phyloP scores from a whole-genome alignment of 2,113 vertebrate species.

The Trematocara nigrifrons region DNA sequence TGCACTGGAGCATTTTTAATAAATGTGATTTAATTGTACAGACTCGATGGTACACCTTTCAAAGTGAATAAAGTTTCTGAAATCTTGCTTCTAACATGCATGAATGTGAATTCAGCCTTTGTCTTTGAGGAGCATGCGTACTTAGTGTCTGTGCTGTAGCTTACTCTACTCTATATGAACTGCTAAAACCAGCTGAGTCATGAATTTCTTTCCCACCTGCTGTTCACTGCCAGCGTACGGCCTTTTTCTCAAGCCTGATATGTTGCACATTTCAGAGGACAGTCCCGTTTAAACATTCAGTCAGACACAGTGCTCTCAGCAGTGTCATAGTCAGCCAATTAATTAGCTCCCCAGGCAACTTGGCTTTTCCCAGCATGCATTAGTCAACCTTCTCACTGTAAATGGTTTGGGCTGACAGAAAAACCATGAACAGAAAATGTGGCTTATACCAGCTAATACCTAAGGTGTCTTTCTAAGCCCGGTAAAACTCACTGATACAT shows the following conservation, averaged over 20 bases:
- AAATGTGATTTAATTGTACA: background rate
- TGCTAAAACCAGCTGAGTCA: slow-evolving; percentile 11
- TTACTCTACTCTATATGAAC: background rate
- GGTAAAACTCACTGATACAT: background rate
- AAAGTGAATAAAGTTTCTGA: background rate
- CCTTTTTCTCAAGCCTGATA: background rate
- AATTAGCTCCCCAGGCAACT: slow-evolving; percentile 52
- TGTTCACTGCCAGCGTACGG: background rate
- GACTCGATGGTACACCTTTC: background rate
- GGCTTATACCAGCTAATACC: background rate
- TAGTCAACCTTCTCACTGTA: slow-evolving; percentile 37
- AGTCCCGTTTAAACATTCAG: slow-evolving; percentile 11
- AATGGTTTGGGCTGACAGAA: slow-evolving; percentile 46
- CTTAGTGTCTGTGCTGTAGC: background rate
- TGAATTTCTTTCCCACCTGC: slow-evolving; percentile 33
- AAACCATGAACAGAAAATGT: slow-evolving; percentile 8
- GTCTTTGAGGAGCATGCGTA: background rate
- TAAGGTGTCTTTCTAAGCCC: background rate
- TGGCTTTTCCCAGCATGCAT: slow-evolving; percentile 62
- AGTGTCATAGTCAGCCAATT: slow-evolving; percentile 53
- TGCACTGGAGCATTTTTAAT: background rate
- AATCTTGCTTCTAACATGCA: background rate
- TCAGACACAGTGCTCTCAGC: slow-evolving; percentile 30
- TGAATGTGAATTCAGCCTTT: background rate
- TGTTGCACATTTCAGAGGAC: slow-evolving; percentile 15